Evolutionary conservation across 1,140 invertebrate genomes (phyloP).

Genomic region (Venturia canescens): DNA sequence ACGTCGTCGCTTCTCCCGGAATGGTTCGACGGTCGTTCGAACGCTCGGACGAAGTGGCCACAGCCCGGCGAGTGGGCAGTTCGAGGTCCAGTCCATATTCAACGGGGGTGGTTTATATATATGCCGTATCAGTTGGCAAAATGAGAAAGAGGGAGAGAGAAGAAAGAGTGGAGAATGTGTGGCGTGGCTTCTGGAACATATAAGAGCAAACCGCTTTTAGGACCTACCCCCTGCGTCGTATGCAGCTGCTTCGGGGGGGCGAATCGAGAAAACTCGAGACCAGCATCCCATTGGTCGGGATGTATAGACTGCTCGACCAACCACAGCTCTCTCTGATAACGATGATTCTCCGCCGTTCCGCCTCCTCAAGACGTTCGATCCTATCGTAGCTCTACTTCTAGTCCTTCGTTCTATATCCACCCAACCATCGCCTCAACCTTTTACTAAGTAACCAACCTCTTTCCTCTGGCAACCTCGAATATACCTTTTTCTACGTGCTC

Average conservation of each 20-base stretch:
- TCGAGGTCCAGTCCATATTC: conserved; percentile 27
- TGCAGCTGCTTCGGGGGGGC: conserved; percentile 59
- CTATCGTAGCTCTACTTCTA: conserved; percentile 49
- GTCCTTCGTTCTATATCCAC: conserved; percentile 49
- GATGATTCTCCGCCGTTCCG: conserved; percentile 71
- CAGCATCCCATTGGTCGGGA: conserved; percentile 70
- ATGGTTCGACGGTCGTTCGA: conserved; percentile 43
- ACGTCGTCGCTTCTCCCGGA: conserved; percentile 35
- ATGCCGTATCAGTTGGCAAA: conserved; percentile 21
- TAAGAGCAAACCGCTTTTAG: conserved; percentile 20
- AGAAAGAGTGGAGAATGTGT: conserved; percentile 13
- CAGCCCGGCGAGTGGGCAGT: conserved; percentile 33
- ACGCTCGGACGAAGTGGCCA: conserved; percentile 20
- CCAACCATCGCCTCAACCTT: conserved; percentile 40
- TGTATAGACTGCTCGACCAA: conserved; percentile 70
- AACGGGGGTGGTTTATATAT: conserved; percentile 30
- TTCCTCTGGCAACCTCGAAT: conserved; percentile 3
- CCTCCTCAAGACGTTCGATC: conserved; percentile 72
- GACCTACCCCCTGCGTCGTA: conserved; percentile 43
- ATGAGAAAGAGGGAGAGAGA: conserved; percentile 7
- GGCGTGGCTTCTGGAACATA: conserved; percentile 35
- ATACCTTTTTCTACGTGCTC: background rate
- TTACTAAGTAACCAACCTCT: conserved; percentile 1
- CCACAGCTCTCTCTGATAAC: conserved; percentile 73
- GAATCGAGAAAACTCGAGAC: conserved; percentile 75